Conservation (phyloP, 2,888 invertebrate genomes). For the Reticulitermes lucifugus region DNA sequence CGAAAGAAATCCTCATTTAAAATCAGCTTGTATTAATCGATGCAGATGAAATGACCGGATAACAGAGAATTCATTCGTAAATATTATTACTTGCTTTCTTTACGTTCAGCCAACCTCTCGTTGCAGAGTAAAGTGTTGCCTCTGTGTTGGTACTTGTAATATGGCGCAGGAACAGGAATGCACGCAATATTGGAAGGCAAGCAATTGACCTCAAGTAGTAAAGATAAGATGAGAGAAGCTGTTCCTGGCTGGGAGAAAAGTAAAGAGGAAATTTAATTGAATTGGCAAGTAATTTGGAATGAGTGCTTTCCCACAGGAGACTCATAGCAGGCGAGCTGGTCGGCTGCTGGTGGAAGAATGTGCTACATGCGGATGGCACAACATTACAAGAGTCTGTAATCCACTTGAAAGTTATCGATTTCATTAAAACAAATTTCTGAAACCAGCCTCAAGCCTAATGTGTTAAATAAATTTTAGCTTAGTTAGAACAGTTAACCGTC, state of each 20-base stretch:
- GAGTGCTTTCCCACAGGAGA: slow-evolving; percentile 30
- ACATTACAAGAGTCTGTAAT: background rate
- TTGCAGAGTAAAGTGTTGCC: background rate
- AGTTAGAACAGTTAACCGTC: too few relatives aligned
- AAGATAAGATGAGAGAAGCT: background rate
- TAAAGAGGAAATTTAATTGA: slow-evolving; percentile 35
- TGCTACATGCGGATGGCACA: background rate
- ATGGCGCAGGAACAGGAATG: background rate
- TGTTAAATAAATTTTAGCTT: too few relatives aligned
- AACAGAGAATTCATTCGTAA: too few relatives aligned
- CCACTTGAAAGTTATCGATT: slow-evolving; percentile 2
- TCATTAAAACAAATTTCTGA: too few relatives aligned
- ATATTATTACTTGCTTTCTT: background rate
- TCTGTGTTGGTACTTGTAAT: background rate
- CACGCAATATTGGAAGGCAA: too few relatives aligned
- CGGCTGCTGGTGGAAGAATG: background rate
- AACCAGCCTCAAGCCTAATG: too few relatives aligned
- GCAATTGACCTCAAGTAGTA: background rate
- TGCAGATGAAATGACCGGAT: too few relatives aligned
- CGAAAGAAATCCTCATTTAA: too few relatives aligned
- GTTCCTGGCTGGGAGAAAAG: background rate
- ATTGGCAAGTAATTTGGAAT: slow-evolving; percentile 41
- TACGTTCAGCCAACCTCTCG: background rate
- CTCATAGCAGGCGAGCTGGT: background rate
- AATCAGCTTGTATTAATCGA: too few relatives aligned